Evolutionary conservation across 2,113 vertebrate species (phyloP).

Genomic region (Myocastor coypus): DNA sequence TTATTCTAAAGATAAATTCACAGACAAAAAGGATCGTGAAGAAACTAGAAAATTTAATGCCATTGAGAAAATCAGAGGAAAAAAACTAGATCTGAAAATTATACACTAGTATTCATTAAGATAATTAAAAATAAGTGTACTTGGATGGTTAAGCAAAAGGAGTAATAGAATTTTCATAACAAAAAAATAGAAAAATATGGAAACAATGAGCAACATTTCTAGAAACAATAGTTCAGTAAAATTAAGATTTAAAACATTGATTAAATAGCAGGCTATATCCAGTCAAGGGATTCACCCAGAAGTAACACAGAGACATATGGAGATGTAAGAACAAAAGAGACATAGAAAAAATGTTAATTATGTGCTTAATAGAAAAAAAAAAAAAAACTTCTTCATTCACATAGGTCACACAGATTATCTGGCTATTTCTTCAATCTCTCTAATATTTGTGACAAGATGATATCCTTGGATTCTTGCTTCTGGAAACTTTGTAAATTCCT

Average conservation of each 20-base stretch:
- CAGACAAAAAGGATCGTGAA: not conserved
- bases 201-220: not conserved
- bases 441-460: not conserved
- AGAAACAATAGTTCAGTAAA: not conserved
- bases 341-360: not conserved
- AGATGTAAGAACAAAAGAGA: not conserved
- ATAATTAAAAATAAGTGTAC: slow-evolving; percentile 12
- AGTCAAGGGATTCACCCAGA: not conserved
- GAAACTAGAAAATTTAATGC: not conserved
- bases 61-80: not conserved
- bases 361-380: not conserved
- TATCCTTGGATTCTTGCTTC: not conserved
- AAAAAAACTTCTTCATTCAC: not conserved
- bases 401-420: not conserved
- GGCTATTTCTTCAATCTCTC: not conserved
- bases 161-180: not conserved
- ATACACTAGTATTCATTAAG: not conserved
- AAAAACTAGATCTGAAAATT: not conserved
- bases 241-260: not conserved
- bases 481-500: not conserved
- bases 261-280: not conserved
- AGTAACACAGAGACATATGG: not conserved
- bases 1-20: slow-evolving; percentile 6
- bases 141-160: not conserved
- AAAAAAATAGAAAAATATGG: not conserved